These are phyloP conservation scores for Athripsodes cinereus DNA, from an alignment of 2,888 invertebrate genomes.

Conservation along the genomic window DNA sequence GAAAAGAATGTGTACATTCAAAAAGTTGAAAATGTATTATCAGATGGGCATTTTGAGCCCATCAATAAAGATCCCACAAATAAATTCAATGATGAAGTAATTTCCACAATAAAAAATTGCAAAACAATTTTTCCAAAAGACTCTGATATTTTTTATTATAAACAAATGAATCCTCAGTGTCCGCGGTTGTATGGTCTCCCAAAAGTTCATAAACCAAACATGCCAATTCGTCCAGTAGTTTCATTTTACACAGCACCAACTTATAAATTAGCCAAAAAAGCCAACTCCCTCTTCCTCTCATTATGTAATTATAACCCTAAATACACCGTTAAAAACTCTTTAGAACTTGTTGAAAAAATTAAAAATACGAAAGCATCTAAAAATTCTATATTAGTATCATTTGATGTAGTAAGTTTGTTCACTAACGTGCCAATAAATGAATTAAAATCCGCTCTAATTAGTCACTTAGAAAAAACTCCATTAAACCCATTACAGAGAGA, in stretches of 20 bases:
- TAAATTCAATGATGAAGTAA: no score
- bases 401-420: not conserved
- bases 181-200: slow-evolving; percentile 12
- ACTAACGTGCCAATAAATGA: not conserved
- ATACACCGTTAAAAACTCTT: not conserved
- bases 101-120: no score
- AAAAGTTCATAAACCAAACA: slow-evolving; percentile 12
- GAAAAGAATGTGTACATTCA: no score
- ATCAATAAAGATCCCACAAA: no score
- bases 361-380: not conserved
- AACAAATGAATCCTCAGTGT: not conserved
- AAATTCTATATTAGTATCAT: not conserved
- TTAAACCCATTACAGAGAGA: not conserved
- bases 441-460: no score
- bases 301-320: not conserved
- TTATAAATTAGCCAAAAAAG: not conserved
- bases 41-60: no score
- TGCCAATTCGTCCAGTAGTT: slow-evolving; percentile 8
- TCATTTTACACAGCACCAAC: not conserved
- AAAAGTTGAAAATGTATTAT: no score
- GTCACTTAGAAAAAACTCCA: no score
- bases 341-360: not conserved
- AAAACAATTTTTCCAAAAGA: no score
- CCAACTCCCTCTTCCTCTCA: not conserved
- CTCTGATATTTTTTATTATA: no score